phyloP scores from a whole-genome alignment of 2,888 invertebrate genomes.

The Tetheella fluctuosa region DNA sequence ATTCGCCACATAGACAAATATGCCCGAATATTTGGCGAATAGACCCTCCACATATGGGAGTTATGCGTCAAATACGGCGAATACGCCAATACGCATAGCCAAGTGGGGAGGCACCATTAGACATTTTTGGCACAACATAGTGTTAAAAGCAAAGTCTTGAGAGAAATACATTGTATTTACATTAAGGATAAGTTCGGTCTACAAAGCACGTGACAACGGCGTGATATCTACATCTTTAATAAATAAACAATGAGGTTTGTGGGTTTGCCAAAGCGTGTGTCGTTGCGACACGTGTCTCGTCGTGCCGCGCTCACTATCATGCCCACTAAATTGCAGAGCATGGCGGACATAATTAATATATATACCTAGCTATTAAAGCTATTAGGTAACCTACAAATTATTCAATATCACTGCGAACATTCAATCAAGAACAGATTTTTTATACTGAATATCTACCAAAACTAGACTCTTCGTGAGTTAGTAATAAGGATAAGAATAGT shows the following conservation, averaged over 20 bases:
- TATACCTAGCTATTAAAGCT: background rate
- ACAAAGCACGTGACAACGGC: conserved; percentile 38
- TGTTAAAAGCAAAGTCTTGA: background rate
- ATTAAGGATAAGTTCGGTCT: conserved; percentile 22
- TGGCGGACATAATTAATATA: background rate
- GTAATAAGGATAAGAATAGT: too few species aligned
- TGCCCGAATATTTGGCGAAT: too few species aligned
- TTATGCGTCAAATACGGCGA: too few species aligned
- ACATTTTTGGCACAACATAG: background rate
- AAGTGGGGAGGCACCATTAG: too few species aligned
- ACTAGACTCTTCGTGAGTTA: too few species aligned
- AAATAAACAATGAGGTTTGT: conserved; percentile 58
- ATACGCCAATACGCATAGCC: background rate
- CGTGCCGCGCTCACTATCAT: too few species aligned
- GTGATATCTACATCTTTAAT: conserved; percentile 42
- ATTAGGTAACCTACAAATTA: background rate
- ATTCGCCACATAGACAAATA: too few species aligned
- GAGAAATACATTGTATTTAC: conserved; percentile 25
- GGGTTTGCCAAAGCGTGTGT: conserved; percentile 54
- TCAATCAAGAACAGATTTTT: background rate
- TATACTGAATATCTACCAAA: background rate
- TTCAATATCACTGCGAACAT: background rate
- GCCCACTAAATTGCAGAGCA: too few species aligned
- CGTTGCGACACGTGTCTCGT: conserved; percentile 36
- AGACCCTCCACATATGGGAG: too few species aligned